Evolutionary conservation across 2,888 invertebrate genomes (phyloP), one percentile per base, ranked within the genome.

Genomic region (Scaptomyza flava): DNA sequence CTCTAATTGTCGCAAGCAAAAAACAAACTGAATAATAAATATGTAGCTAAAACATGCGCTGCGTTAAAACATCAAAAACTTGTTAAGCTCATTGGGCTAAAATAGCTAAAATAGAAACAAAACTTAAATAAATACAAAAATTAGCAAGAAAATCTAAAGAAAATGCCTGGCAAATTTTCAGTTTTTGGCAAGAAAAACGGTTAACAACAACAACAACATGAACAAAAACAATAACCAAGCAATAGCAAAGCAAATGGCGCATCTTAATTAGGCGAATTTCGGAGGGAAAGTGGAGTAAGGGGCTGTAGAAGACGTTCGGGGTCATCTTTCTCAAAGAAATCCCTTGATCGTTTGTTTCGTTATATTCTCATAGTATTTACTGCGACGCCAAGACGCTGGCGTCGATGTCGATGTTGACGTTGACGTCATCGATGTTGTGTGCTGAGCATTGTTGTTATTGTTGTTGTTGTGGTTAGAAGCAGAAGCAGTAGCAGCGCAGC

Each of bases 261-360:
- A 27, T 62, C 58, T 72, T 74, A 82, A 80, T 83, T 77, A 77
- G 73, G 77, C 78, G 58, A 72, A 63, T 67, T 54, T 53, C 33
- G 51, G 20, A 38, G 59, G 53, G 52, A 8, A 14, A 9, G 11
- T 38, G 17, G 38, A 6, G 34, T 6, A 4, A 4, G n/a, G 12
- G 12, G 34, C 27, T 27, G 31, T 2, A 2, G 41, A 6, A 8
- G 38, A 7, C 6, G 3, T 4, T 8, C 8, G 34, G 23, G 50
- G 30, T n/a, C 8, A 51, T 57, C 48, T 64, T 47, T 86, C 87
- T 86, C 87, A 93, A 79, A 94, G 91, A 89, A 93, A 93, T 71
- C 93, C 93, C 91, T 93, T 93, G 84, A 94, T 93, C 69, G 94
- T 93, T 89, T 94, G 93, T 80, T 94, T 93, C 79, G 94, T 93